Evolutionary conservation across 1,140 invertebrate genomes (phyloP).

Genomic region (Xylocopa sonorina): DNA sequence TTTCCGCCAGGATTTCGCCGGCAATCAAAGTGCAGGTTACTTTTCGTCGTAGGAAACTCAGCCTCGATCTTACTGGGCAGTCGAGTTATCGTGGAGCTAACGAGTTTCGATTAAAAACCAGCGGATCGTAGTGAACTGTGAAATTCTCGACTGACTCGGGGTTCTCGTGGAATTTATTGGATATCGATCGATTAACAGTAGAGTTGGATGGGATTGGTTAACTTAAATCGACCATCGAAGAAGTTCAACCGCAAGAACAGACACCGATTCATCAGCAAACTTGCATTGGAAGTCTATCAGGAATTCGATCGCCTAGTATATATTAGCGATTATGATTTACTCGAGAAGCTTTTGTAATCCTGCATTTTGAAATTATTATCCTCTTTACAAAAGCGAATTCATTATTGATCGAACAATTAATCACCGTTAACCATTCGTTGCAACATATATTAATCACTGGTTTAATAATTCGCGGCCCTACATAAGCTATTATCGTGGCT

Average conservation of each 20-base stretch:
- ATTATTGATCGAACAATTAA: too few species aligned
- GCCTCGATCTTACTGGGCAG: neutral
- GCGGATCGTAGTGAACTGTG: neutral
- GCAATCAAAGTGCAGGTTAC: neutral
- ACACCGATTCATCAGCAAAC: neutral
- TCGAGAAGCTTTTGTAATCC: too few species aligned
- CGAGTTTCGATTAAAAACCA: neutral
- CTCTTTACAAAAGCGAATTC: too few species aligned
- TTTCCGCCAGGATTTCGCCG: conserved; percentile 6
- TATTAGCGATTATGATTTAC: too few species aligned
- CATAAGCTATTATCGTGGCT: too few species aligned
- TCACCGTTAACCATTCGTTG: too few species aligned
- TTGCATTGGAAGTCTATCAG: neutral
- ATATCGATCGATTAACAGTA: neutral
- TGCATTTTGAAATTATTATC: too few species aligned
- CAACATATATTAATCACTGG: too few species aligned
- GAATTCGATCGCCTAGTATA: too few species aligned
- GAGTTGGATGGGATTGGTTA: neutral
- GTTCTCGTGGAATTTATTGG: neutral
- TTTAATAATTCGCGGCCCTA: too few species aligned
- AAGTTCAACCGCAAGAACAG: neutral
- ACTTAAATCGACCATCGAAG: neutral
- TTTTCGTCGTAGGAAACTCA: neutral
- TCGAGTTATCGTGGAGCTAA: neutral
- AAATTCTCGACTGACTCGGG: neutral